phyloP scores from a whole-genome alignment of 2,797 vertebrate genomes.

The Enteromius trimaculatus region DNA sequence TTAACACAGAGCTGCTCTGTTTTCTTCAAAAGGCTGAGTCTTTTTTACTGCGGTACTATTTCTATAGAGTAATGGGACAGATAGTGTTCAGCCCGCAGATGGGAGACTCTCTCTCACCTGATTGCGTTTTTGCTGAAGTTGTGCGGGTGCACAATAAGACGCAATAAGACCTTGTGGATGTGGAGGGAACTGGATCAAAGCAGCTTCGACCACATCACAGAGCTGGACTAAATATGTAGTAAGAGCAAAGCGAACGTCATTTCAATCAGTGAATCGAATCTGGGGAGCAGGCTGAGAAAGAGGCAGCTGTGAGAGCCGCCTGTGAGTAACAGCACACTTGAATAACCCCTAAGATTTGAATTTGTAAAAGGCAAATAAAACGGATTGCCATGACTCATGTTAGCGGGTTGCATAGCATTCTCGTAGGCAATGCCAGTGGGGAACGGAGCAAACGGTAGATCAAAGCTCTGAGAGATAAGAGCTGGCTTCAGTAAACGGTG shows the following conservation, averaged over 20 bases:
- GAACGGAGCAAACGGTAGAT: slow-evolving; percentile 26
- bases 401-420: slow-evolving; percentile 2
- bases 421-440: slow-evolving; percentile 21
- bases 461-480: slow-evolving; percentile 44
- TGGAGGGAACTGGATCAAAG: slow-evolving; percentile 22
- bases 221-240: not conserved
- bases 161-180: slow-evolving; percentile 9
- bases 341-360: slow-evolving; percentile 42
- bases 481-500: slow-evolving; percentile 9
- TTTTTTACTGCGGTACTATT: not conserved
- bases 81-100: not conserved
- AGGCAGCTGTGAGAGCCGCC: not conserved
- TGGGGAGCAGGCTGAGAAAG: slow-evolving; percentile 23
- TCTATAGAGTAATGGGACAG: not conserved
- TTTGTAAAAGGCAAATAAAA: slow-evolving; percentile 45
- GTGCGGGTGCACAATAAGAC: slow-evolving; percentile 25
- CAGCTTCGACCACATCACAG: slow-evolving; percentile 24
- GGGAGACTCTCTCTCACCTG: slow-evolving; percentile 4
- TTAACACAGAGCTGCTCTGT: slow-evolving; percentile 21
- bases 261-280: slow-evolving; percentile 35
- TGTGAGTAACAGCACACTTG: slow-evolving; percentile 36
- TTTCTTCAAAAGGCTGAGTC: not conserved
- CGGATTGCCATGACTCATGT: slow-evolving; percentile 26
- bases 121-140: not conserved
- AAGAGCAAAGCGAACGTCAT: not conserved